phyloP scores from a whole-genome alignment of 2,888 invertebrate genomes.

The Tenthredo notha region DNA sequence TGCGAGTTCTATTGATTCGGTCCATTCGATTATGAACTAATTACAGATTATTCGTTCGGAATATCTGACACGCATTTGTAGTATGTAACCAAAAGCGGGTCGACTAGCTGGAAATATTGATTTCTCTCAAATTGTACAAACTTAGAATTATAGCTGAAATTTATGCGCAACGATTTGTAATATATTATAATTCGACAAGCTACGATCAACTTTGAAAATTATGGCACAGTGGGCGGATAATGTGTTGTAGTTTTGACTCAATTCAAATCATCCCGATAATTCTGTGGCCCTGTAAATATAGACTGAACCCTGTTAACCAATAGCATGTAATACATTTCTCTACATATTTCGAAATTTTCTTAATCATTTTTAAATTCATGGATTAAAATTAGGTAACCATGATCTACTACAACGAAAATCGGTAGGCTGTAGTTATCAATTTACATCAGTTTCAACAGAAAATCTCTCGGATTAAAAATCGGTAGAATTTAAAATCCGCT shows the following conservation, averaged over 20 bases:
- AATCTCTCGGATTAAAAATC: background rate
- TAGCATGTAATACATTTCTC: background rate
- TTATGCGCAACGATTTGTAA: background rate
- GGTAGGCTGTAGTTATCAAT: background rate
- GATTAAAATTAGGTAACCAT: background rate
- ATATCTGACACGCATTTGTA: background rate
- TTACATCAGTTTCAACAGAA: background rate
- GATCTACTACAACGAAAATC: background rate
- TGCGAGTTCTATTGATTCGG: constrained; percentile 3
- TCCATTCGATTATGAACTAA: constrained; percentile 1
- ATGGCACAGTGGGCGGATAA: background rate
- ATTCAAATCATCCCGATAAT: background rate
- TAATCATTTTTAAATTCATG: background rate
- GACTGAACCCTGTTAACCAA: background rate
- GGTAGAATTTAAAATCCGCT: background rate
- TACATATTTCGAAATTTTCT: background rate
- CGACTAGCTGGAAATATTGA: background rate
- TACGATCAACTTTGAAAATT: background rate
- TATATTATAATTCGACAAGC: constrained; percentile 4
- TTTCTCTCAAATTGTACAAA: background rate
- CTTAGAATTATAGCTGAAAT: background rate
- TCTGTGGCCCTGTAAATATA: background rate
- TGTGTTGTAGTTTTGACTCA: background rate
- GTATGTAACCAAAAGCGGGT: background rate
- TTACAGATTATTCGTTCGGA: constrained; percentile 10